Evolutionary conservation across 2,113 vertebrate genomes (phyloP).

Genomic region (Dicerorhinus sumatrensis): DNA sequence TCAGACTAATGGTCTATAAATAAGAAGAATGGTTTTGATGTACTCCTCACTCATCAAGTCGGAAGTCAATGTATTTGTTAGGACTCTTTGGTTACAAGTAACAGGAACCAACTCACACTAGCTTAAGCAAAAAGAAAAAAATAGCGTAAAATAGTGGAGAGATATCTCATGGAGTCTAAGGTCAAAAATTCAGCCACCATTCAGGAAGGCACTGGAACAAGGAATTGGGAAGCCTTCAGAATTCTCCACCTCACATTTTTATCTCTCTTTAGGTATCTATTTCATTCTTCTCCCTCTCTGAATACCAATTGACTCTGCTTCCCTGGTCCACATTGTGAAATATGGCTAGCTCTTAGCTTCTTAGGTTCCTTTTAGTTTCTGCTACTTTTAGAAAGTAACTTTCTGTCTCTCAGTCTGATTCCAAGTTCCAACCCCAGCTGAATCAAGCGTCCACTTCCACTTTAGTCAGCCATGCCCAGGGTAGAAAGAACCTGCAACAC

Average conservation of each 20-base stretch:
- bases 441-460: not conserved
- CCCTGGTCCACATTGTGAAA: not conserved
- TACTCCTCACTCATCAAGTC: not conserved
- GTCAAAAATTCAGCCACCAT: not conserved
- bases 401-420: not conserved
- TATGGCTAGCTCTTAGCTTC: not conserved
- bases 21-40: constrained; percentile 13
- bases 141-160: not conserved
- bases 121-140: not conserved
- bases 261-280: not conserved
- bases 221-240: not conserved
- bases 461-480: too few relatives aligned
- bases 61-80: not conserved
- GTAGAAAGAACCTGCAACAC: not conserved
- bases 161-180: not conserved
- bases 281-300: not conserved
- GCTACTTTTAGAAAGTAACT: not conserved
- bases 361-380: not conserved
- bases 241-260: not conserved
- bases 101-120: not conserved
- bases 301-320: not conserved
- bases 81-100: constrained; percentile 14
- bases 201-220: not conserved
- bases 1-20: not conserved
- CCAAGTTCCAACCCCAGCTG: not conserved